Conservation (phyloP, 2,888 invertebrate species). For the Myopa testacea region DNA sequence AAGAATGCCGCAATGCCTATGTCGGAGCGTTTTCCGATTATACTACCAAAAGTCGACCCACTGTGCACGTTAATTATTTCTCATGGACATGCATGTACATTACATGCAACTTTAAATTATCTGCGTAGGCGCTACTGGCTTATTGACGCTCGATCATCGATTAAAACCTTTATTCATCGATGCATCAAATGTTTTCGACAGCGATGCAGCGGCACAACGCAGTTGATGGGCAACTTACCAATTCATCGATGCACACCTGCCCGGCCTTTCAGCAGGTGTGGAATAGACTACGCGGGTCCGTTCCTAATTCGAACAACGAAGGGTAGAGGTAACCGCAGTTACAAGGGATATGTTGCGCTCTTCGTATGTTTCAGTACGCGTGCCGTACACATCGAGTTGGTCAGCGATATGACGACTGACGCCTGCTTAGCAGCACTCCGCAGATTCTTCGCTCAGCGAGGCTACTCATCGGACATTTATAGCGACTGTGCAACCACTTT, state of each 20-base stretch:
- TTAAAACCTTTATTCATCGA: background rate
- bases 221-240: background rate
- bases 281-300: slow-evolving; percentile 42
- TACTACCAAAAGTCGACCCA: background rate
- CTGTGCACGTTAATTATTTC: slow-evolving; percentile 1
- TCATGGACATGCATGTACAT: background rate
- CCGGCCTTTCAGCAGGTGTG: slow-evolving; percentile 21
- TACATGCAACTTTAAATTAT: slow-evolving; percentile 10
- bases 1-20: slow-evolving; percentile 1
- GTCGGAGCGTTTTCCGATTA: background rate
- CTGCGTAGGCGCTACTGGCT: background rate
- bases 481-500: slow-evolving; percentile 7
- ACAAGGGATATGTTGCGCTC: slow-evolving; percentile 24
- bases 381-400: slow-evolving; percentile 9
- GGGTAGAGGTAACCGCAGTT: slow-evolving; percentile 33
- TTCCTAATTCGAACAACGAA: slow-evolving; percentile 37
- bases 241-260: background rate
- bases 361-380: no score
- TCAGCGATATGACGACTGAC: slow-evolving; percentile 2
- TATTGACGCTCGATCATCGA: background rate
- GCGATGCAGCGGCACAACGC: background rate
- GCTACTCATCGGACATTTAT: background rate
- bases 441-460: slow-evolving; percentile 12
- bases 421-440: slow-evolving; percentile 5
- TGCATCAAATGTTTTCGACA: slow-evolving; percentile 1